Evolutionary conservation across 2,113 vertebrate genomes (phyloP).

Genomic region (Nansenia antarctica): DNA sequence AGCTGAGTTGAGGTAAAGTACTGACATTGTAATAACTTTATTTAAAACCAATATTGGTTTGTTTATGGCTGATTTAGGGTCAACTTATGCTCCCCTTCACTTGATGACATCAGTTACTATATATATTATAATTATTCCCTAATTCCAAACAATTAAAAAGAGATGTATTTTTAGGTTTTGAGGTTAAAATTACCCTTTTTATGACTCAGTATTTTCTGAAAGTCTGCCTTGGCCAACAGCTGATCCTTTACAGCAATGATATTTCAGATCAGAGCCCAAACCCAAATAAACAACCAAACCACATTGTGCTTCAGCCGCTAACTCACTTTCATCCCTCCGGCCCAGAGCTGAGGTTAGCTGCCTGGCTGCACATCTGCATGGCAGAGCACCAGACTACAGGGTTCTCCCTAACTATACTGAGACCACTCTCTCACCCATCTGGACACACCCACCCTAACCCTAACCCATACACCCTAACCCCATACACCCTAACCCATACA

Average conservation of each 20-base stretch:
- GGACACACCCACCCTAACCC: slow-evolving; percentile 32
- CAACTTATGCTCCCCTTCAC: too few species aligned
- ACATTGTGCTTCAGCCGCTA: slow-evolving; percentile 55
- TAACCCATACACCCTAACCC: not conserved
- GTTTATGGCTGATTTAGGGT: too few species aligned
- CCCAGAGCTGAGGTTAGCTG: slow-evolving; percentile 46
- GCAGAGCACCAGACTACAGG: slow-evolving; percentile 38
- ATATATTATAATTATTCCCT: too few species aligned
- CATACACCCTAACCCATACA: slow-evolving; percentile 14
- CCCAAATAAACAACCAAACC: slow-evolving; percentile 61
- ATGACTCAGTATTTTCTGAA: not conserved
- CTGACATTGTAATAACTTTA: too few species aligned
- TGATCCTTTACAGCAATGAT: slow-evolving; percentile 38
- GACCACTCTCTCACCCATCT: slow-evolving; percentile 20
- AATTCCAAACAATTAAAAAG: not conserved
- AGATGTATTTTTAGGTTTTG: not conserved
- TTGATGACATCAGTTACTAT: too few species aligned
- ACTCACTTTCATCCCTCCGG: slow-evolving; percentile 34
- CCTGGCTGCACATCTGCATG: slow-evolving; percentile 44
- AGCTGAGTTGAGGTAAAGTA: too few species aligned
- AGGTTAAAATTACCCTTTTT: not conserved
- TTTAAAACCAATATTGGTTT: too few species aligned
- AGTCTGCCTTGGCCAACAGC: slow-evolving; percentile 32
- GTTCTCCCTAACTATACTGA: slow-evolving; percentile 53
- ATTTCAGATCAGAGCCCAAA: slow-evolving; percentile 46